Base-by-base conservation (phyloP, 2,797 vertebrate species). In the Astyanax mexicanus region DNA sequence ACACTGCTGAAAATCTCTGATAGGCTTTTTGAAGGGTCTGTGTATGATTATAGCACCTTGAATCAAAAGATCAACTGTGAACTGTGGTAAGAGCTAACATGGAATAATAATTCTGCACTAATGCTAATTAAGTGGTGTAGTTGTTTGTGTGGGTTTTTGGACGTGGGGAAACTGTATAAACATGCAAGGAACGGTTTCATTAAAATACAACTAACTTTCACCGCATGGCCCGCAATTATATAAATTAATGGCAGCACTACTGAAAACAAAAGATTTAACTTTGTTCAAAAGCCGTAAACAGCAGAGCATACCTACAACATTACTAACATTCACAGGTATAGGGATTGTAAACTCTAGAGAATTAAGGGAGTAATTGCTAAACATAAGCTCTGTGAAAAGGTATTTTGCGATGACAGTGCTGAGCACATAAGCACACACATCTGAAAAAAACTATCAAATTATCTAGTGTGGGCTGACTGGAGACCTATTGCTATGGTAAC, bases 401-500 rank as follows among this genome's bases (percentile, higher is more conserved):
- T 2, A 37, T 70, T 69, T 80, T 54, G 13, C 29, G 51, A 45
- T 72, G 67, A 80, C 71, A 76, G 70, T 82, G 78, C 80, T 83
- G 65, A 72, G 27, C 38, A 64, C 25, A 60, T 25, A 69, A 10
- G 71, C 55, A 79, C 38, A 68, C 27, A 29, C n/a, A 54, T 9
- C 40, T 0, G 35, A 60, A 23, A 47, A 64, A 69, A 55, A 77
- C 84, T 84, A 80, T 84, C 75, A 84, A 86, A 91, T 87, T 80
- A 89, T 89, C 83, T 84, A 81, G 81, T 72, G 83, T 81, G 74
- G 84, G 88, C 82, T 55, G 84, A 84, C 77, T 79, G 73, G 75
- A 85, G 84, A 86, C 82, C 74, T 72, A 83, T 93, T 62, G 83
- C 89, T 85, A 92, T 92, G 90, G 92, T 89, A 92, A 94, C 92